These are phyloP conservation scores for Trisateles emortualis DNA, from an alignment of 2,888 invertebrate species.

Conservation along the genomic window DNA sequence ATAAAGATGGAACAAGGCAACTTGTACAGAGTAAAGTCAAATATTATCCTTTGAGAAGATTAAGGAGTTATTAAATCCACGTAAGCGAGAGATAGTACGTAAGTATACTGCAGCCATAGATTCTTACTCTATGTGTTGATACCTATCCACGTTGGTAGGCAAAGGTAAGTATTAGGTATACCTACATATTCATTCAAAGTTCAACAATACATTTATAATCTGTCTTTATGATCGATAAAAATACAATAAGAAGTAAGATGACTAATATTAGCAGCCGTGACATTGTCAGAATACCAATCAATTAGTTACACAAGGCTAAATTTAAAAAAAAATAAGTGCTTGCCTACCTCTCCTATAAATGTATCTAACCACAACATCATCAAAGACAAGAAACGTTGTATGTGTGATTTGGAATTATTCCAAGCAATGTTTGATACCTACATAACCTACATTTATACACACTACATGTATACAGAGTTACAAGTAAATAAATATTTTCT, in stretches of 20 bases:
- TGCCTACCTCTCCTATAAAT: slow-evolving; percentile 14
- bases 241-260: too few species aligned
- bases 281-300: too few species aligned
- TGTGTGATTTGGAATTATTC: slow-evolving; percentile 52
- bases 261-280: too few species aligned
- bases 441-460: slow-evolving; percentile 35
- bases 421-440: slow-evolving; percentile 40
- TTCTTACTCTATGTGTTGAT: slow-evolving; percentile 11
- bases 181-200: not conserved
- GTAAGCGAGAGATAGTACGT: slow-evolving; percentile 38
- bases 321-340: not conserved
- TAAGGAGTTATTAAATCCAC: slow-evolving; percentile 80
- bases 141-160: too few species aligned
- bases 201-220: too few species aligned
- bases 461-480: too few species aligned
- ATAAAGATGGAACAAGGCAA: slow-evolving; percentile 84
- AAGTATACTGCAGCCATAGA: slow-evolving; percentile 33
- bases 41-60: slow-evolving; percentile 82
- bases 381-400: slow-evolving; percentile 42
- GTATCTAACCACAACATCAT: slow-evolving; percentile 25
- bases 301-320: not conserved
- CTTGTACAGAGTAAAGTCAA: slow-evolving; percentile 83
- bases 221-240: too few species aligned
- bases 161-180: not conserved
- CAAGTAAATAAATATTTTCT: slow-evolving; percentile 34